phyloP scores from a whole-genome alignment of 2,797 vertebrate genomes.

The Sebastes aleutianus region DNA sequence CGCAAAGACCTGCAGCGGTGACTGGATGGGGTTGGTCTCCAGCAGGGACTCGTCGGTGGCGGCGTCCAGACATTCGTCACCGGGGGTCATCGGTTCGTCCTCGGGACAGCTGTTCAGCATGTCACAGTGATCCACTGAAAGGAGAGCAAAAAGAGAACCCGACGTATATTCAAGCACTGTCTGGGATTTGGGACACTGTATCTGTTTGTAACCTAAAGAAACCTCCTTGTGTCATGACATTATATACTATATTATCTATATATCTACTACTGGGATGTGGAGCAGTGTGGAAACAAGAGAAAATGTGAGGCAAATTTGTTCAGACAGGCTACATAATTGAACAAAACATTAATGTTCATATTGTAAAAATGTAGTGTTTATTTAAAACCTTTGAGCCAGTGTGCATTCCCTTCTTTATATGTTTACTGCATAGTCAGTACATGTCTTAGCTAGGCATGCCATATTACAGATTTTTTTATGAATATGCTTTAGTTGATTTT shows the following conservation, averaged over 20 bases:
- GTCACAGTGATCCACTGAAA: slow-evolving; percentile 89
- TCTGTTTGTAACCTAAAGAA: background rate
- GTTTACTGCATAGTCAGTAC: no score
- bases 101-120: slow-evolving; percentile 91
- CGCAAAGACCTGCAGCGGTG: slow-evolving; percentile 97
- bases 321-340: no score
- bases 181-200: background rate
- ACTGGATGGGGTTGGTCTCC: slow-evolving; percentile 96
- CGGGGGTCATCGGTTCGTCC: slow-evolving; percentile 90
- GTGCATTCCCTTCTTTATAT: no score
- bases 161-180: slow-evolving; percentile 12
- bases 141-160: slow-evolving; percentile 35
- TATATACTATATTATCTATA: background rate
- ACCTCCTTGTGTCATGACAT: no score
- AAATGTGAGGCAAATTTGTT: background rate
- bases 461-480: no score
- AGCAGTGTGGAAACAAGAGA: background rate
- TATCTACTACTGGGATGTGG: background rate
- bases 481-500: no score
- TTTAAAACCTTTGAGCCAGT: no score
- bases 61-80: slow-evolving; percentile 92
- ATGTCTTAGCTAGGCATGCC: no score
- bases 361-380: no score
- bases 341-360: background rate
- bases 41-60: slow-evolving; percentile 92